Percentiles rank a stretch among this genome's conserved stretches.
Conservation (phyloP, 2,888 invertebrate genomes). For the Drosophila rubida region DNA sequence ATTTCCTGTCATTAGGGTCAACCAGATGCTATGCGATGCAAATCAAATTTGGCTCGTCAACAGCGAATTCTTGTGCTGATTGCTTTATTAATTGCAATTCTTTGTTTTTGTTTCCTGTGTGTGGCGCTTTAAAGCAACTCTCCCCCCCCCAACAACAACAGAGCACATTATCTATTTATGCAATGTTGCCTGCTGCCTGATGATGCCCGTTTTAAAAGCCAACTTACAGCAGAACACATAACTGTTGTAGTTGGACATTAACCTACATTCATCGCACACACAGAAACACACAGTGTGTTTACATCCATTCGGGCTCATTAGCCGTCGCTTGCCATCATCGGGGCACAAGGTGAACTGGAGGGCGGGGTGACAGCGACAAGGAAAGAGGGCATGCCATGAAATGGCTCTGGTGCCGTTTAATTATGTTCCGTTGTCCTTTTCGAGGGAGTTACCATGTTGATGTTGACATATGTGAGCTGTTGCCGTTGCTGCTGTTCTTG, state of each 20-base stretch:
- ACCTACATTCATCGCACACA: conserved; percentile 54
- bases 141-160: neutral
- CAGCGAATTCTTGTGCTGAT: conserved; percentile 42
- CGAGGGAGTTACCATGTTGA: conserved; percentile 37
- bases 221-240: conserved; percentile 7
- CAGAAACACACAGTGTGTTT: conserved; percentile 2
- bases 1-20: conserved; percentile 80
- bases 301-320: conserved; percentile 59
- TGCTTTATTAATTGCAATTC: conserved; percentile 65
- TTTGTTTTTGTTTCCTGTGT: conserved; percentile 15
- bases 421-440: conserved; percentile 74
- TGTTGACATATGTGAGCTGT: conserved; percentile 60
- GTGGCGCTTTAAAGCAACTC: conserved; percentile 1
- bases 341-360: neutral
- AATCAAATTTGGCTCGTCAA: conserved; percentile 61
- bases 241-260: conserved; percentile 66
- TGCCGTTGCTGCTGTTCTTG: conserved; percentile 1
- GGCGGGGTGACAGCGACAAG: neutral
- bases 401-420: conserved; percentile 68
- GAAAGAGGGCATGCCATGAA: conserved; percentile 32
- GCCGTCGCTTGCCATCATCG: conserved; percentile 34
- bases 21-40: conserved; percentile 51
- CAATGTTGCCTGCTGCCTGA: conserved; percentile 18
- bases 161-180: conserved; percentile 53
- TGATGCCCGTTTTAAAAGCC: conserved; percentile 34